Base-by-base conservation (phyloP, 2,888 invertebrate species). In the Brachyptera risi region DNA sequence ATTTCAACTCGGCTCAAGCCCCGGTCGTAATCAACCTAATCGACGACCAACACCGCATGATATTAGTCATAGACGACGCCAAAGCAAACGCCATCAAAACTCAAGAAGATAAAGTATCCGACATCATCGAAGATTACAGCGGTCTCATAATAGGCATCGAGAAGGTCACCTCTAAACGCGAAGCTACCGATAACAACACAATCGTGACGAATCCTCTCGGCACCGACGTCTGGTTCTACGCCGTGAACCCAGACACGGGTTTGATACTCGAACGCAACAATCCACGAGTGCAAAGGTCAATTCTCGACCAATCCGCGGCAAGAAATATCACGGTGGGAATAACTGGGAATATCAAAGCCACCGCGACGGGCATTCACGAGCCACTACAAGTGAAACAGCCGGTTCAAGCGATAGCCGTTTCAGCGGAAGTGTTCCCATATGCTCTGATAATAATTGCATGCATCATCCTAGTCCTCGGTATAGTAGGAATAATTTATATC, bases 401-500 rank as follows among this genome's bases (percentile, higher is more conserved):
- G 19, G 49, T 60, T 1, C 24, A 80, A 11, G 77, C 80, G 27
- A 73, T 80, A 24, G 79, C 80, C 3, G 76, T 82, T 58, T 81
- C 80, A 66, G 83, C 82, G 67, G 87, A 88, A 63, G 88, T 92
- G 7, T 88, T 94, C 68, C 95, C 94, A 17, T 92, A 92, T 67
- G 93, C 94, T 0, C 79, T 96, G 26, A 88, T 96, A 65, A 88
- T 92, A 13, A 82, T 96, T 1, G 95, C 92, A 0, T 87, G 89
- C 59, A 84, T 96, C n/a, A 95, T 96, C 63, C 83, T 95, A 38
- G 83, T 96, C 1, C 83, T 94, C 7, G 92, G 92, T 7, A 81
- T 90, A 11, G 88, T 91, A 56, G 96, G 94, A 4, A 94, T 96
- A 51, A 85, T 94, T 57, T 95, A 96, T 72, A 92, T 96, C 63